Base-by-base conservation (phyloP, 2,113 vertebrate species). In the Lontra canadensis region DNA sequence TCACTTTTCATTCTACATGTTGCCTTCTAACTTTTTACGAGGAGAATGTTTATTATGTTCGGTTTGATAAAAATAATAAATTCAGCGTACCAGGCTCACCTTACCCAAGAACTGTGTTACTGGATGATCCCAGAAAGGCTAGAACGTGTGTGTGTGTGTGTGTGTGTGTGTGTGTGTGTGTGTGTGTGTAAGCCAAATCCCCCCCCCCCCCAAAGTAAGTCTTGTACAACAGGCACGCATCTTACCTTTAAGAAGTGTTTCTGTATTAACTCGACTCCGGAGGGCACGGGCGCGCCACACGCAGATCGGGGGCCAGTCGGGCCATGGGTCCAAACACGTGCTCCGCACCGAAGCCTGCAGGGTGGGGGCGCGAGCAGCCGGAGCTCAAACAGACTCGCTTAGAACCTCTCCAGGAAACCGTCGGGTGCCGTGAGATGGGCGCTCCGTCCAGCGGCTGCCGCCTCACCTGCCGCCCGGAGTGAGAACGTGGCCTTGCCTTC, bases 321-420 rank as follows among this genome's bases (percentile, higher is more conserved):
- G 18, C n/a, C 4, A 1, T 1, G 3, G 36, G 14, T 13, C 78
- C 49, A 6, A 81, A 10, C 63, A 74, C 36, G 2, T 17, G 36
- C 44, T 55, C 17, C 21, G 17, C 52, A 57, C 15, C 0, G 12
- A n/a, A 11, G 29, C 59, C 59, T 18, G 49, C 71, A 0, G 80
- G 67, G 1, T 7, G 1, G 0, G 0, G 4, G 69, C 13, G 3
- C 10, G 2, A 9, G 44, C 71, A 18, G 39, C 39, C 6, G 0
- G 52, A 25, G 52, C 10, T 13, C 39, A 8, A 34, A 79, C 49
- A 17, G 81, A 10, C 20, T 18, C 1, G 5, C 49, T 8, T 1
- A 2, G 82, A n/a, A 29, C 17, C 42, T 52, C 57, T 59, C 25
- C 65, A 12, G 39, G 67, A 67, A 87, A 42, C 67, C 34, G 13